phyloP scores from a whole-genome alignment of 2,797 vertebrate species.

The Sebastiscus albofasciatus region DNA sequence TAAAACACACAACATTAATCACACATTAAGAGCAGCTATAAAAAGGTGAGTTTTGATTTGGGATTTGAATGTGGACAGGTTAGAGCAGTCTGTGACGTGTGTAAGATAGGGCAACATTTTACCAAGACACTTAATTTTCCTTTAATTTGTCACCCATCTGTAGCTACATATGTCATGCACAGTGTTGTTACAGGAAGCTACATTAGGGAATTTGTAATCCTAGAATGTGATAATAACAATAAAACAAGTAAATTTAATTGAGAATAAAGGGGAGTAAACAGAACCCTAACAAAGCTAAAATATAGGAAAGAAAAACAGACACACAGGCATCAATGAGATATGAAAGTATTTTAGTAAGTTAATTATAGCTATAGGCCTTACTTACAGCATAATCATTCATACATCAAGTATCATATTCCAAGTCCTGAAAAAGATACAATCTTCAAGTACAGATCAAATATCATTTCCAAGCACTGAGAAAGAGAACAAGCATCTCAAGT shows the following conservation, averaged over 20 bases:
- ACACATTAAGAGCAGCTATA: too few relatives aligned
- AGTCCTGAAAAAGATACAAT: background rate
- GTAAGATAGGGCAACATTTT: background rate
- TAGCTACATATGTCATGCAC: background rate
- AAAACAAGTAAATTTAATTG: background rate
- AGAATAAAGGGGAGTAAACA: background rate
- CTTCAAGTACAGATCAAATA: background rate
- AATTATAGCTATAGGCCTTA: background rate
- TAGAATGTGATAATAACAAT: background rate
- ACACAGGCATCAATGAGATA: background rate
- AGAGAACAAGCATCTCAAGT: background rate
- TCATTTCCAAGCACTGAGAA: background rate
- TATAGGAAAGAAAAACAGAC: background rate
- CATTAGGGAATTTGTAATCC: background rate
- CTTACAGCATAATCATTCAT: background rate
- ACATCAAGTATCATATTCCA: background rate
- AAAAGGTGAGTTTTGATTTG: too few relatives aligned
- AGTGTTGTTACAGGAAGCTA: background rate
- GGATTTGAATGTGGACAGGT: rapidly evolving
- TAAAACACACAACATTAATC: too few relatives aligned
- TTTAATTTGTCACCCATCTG: background rate
- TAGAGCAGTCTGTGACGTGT: too few relatives aligned
- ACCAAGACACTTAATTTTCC: background rate
- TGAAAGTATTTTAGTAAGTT: background rate
- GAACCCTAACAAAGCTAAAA: background rate